phyloP scores from a whole-genome alignment of 2,113 vertebrate species.

The Atherinomorus stipes region DNA sequence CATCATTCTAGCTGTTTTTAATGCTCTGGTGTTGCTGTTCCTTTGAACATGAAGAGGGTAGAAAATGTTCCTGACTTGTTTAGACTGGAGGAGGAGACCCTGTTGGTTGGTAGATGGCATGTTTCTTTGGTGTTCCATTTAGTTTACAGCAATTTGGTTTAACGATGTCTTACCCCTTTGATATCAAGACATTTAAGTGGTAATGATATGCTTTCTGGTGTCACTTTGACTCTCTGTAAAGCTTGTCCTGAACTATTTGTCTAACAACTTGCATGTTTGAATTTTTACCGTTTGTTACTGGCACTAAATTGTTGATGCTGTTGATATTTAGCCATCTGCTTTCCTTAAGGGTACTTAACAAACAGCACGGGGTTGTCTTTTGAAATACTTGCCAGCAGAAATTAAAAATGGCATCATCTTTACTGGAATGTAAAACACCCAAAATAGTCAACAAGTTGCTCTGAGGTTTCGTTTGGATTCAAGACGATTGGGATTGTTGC shows the following conservation, averaged over 20 bases:
- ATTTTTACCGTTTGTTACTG: neutral
- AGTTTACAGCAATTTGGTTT: slow-evolving; percentile 17
- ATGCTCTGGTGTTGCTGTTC: slow-evolving; percentile 21
- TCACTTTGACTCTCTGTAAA: neutral
- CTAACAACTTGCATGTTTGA: neutral
- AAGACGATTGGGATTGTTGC: neutral
- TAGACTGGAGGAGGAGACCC: neutral
- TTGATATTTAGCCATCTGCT: neutral
- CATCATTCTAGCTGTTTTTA: slow-evolving; percentile 22
- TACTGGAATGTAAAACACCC: neutral
- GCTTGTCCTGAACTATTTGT: neutral
- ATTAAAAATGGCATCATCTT: neutral
- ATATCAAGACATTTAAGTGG: neutral
- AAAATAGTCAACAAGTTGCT: neutral
- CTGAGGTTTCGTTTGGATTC: neutral
- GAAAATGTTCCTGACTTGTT: slow-evolving; percentile 22
- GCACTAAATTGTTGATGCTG: slow-evolving; percentile 12
- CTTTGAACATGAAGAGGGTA: slow-evolving; percentile 17
- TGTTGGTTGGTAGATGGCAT: neutral
- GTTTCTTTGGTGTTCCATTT: slow-evolving; percentile 32
- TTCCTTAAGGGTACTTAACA: neutral
- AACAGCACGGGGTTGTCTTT: neutral
- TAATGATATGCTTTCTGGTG: neutral
- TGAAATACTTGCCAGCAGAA: neutral
- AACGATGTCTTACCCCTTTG: neutral